Base-by-base conservation (phyloP, 1,140 invertebrate genomes). In the Cherax quadricarinatus region DNA sequence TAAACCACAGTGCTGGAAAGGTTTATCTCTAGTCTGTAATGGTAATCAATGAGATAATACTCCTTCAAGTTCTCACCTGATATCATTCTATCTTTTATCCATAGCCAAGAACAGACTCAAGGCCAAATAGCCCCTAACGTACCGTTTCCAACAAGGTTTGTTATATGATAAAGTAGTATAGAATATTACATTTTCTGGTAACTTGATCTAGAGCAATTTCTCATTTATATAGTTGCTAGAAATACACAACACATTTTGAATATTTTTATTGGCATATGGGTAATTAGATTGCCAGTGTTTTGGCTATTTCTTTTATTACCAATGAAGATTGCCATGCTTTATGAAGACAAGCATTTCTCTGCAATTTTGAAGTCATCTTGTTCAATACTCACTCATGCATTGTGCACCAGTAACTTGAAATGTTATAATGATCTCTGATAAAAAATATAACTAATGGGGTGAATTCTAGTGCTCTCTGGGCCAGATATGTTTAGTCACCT, bases 61-160 rank as follows among this genome's bases (percentile, higher is more conserved):
- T 57, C 53, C 9, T 57, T 57, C 53, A 10, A 57, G 14, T 9
- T 85, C 66, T 53, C 79, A 51, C 85, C 89, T 91, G 82, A 91
- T 82, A 80, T 49, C 49, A 85, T 85, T 86, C 60, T 91, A 79
- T 91, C 70, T 91, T 93, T 70, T 93, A 66, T 93, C 92, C 92
- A 75, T 93, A 93, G 92, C 92, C 92, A 93, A 93, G 92, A 93
- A 88, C 89, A 91, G 86, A 93, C 86, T 85, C 92, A 93, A 88
- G 92, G 86, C 66, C 92, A 88, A 93, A 93, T 93, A 75, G 92
- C 87, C 87, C 92, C 92, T 93, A 93, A 93, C 86, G 87, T 93
- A 82, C 92, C 92, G 86, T 88, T 88, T 85, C 92, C 92, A 88
- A 93, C 92, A 88, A 93, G 92, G 92, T 93, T 93, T 88, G 92